Evolutionary conservation across 2,888 invertebrate genomes (phyloP).

Genomic region (Erannis defoliaria): DNA sequence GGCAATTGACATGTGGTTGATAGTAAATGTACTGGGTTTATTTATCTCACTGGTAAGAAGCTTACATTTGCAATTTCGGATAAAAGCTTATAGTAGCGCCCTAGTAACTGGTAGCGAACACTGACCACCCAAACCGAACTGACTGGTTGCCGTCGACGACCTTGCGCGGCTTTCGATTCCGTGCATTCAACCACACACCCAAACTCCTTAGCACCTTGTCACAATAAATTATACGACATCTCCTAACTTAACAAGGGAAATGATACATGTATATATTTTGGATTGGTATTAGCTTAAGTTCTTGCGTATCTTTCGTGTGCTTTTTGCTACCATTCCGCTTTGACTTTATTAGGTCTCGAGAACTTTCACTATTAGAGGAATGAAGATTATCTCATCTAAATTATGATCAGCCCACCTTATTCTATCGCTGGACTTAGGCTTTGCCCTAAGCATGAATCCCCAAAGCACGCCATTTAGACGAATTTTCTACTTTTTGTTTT

Average conservation of each 20-base stretch:
- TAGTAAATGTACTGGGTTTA: too few species aligned
- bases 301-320: constrained; percentile 1
- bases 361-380: constrained; percentile 50
- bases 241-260: constrained; percentile 1
- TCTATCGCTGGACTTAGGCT: too few species aligned
- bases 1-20: too few species aligned
- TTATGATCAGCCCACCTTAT: background rate
- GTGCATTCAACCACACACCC: constrained; percentile 40
- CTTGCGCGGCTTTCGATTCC: constrained; percentile 71
- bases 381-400: constrained; percentile 21
- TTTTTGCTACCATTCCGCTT: constrained; percentile 49
- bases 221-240: constrained; percentile 11
- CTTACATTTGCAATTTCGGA: constrained; percentile 30
- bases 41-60: too few species aligned
- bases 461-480: too few species aligned
- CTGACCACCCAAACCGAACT: constrained; percentile 54
- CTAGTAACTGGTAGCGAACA: constrained; percentile 33
- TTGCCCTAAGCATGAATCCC: too few species aligned
- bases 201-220: constrained; percentile 28
- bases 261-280: constrained; percentile 7
- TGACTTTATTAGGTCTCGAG: constrained; percentile 40
- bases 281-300: background rate
- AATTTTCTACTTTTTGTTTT: too few species aligned
- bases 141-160: constrained; percentile 60
- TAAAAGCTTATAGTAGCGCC: constrained; percentile 28